Conservation (phyloP, 2,888 invertebrate genomes). For the Adineta ricciae region DNA sequence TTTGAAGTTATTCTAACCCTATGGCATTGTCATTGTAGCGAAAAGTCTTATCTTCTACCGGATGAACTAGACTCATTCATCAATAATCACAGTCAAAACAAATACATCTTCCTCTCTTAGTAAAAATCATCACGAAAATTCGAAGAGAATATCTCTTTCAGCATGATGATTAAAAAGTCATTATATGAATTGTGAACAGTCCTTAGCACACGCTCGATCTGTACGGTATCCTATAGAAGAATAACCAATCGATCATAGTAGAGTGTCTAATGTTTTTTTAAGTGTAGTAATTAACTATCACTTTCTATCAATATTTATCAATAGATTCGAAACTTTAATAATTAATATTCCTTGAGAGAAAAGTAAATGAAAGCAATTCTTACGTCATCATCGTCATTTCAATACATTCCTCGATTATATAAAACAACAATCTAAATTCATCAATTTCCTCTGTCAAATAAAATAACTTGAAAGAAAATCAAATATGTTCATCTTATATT, state of each 20-base stretch:
- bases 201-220: background rate
- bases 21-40: too few species aligned
- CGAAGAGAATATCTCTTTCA: too few species aligned
- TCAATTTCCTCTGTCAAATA: background rate
- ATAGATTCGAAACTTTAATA: background rate
- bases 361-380: too few species aligned
- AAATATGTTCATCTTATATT: background rate
- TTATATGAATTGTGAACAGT: too few species aligned
- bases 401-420: background rate
- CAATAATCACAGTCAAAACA: too few species aligned
- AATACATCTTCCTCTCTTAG: too few species aligned
- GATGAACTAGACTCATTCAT: too few species aligned
- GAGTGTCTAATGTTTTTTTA: background rate
- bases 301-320: background rate
- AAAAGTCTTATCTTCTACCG: too few species aligned
- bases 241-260: background rate
- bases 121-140: too few species aligned
- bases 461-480: background rate
- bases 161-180: too few species aligned
- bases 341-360: background rate
- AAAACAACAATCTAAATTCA: background rate
- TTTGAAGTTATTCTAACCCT: too few species aligned
- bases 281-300: background rate
- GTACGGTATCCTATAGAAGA: background rate
- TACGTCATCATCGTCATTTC: too few species aligned